A percentile compares a stretch with the other conserved stretches of the same genome.
phyloP scores from a whole-genome alignment of 2,888 invertebrate species.

The Margaritifera margaritifera region DNA sequence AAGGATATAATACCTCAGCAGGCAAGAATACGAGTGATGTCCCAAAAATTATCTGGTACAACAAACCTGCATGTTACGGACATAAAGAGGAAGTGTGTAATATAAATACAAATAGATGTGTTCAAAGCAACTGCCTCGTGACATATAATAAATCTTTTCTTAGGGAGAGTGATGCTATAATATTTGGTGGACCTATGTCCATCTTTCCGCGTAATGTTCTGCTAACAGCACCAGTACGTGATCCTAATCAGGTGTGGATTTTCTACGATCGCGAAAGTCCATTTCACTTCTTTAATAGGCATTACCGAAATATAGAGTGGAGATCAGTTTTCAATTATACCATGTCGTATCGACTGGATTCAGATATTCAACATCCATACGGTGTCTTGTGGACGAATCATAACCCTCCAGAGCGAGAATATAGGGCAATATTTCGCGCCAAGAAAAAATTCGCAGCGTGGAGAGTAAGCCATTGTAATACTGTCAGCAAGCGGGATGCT shows the following conservation, averaged over 20 bases:
- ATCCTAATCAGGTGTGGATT: slow-evolving; percentile 7
- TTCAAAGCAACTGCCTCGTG: no score
- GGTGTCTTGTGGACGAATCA: not conserved
- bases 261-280: not conserved
- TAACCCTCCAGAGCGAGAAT: slow-evolving; percentile 2
- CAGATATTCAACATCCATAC: slow-evolving; percentile 12
- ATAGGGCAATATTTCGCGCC: slow-evolving; percentile 9
- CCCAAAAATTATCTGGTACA: no score
- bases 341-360: slow-evolving; percentile 11
- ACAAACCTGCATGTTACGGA: no score
- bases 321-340: slow-evolving; percentile 15
- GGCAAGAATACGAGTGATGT: no score
- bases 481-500: slow-evolving; percentile 31
- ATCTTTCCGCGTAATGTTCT: not conserved
- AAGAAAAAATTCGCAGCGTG: slow-evolving; percentile 36
- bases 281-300: not conserved
- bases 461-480: slow-evolving; percentile 47
- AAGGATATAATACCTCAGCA: no score
- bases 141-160: no score
- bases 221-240: not conserved
- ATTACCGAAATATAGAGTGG: not conserved
- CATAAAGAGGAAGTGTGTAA: no score
- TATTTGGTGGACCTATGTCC: no score
- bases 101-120: no score
- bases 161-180: no score